These are phyloP conservation scores for Solea solea DNA, from an alignment of 2,113 vertebrate genomes.

Conservation along the genomic window DNA sequence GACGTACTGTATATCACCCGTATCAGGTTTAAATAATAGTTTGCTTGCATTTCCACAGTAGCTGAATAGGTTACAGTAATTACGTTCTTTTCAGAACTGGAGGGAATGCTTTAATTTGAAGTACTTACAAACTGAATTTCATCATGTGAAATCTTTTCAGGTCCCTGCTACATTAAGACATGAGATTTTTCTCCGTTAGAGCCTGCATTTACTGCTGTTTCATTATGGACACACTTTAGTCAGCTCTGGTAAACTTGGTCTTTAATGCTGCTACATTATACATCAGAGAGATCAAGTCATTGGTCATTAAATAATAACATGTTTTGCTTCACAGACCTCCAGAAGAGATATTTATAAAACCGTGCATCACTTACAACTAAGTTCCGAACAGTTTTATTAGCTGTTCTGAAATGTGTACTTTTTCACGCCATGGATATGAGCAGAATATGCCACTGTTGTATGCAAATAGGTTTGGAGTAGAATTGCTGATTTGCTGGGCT, in stretches of 20 bases:
- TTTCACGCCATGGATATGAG: conserved; percentile 12
- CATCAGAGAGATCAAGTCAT: conserved; percentile 39
- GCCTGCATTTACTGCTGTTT: neutral
- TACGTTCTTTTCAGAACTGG: too few species aligned
- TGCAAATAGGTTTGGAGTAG: conserved; percentile 53
- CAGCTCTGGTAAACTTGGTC: conserved; percentile 24
- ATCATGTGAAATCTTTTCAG: neutral
- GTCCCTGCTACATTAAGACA: neutral
- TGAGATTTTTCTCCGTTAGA: neutral
- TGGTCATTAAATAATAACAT: conserved; percentile 59
- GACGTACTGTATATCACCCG: too few species aligned
- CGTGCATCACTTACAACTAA: conserved; percentile 12
- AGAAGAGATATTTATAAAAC: conserved; percentile 24
- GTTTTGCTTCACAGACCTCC: conserved; percentile 38
- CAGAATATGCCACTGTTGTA: conserved; percentile 35
- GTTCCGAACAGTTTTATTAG: conserved; percentile 33
- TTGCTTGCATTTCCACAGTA: too few species aligned
- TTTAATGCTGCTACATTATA: conserved; percentile 45
- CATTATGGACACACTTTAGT: conserved; percentile 1
- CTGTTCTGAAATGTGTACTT: conserved; percentile 36
- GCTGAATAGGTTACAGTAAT: too few species aligned
- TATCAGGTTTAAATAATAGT: too few species aligned
- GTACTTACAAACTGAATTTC: neutral
- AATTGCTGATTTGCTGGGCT: conserved; percentile 48
- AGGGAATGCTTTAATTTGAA: neutral